Evolutionary conservation across 2,113 vertebrate genomes (phyloP).

Genomic region (Hucho hucho): DNA sequence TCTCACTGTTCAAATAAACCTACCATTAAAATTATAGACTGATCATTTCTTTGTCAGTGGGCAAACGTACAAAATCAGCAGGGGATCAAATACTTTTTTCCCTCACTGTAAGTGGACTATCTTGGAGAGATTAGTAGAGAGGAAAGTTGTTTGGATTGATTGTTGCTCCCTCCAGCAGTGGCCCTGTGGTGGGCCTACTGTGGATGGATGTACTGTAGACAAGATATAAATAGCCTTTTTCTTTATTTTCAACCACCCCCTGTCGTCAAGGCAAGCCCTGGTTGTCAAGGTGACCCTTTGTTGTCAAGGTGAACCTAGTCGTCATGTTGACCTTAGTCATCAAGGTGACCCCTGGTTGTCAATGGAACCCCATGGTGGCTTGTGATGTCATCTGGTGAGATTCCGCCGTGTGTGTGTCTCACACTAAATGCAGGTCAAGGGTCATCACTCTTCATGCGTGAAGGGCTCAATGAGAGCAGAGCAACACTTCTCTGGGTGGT

Average conservation of each 20-base stretch:
- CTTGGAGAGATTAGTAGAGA: no score
- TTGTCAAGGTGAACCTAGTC: slow-evolving; percentile 15
- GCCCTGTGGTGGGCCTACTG: neutral
- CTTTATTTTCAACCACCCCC: neutral
- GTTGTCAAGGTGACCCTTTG: slow-evolving; percentile 15
- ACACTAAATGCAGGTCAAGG: neutral
- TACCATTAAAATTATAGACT: no score
- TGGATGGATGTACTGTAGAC: neutral
- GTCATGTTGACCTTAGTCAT: neutral
- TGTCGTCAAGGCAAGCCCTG: neutral
- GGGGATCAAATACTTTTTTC: no score
- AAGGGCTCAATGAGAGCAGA: neutral
- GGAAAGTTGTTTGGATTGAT: no score
- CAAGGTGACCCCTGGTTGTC: neutral
- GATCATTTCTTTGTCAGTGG: no score
- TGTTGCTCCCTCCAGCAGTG: no score
- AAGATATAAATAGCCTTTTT: neutral
- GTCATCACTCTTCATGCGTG: neutral
- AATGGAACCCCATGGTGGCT: neutral
- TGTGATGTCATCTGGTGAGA: neutral
- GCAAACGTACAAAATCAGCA: no score
- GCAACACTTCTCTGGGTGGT: no score
- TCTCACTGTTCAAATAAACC: no score
- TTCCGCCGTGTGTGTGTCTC: neutral
- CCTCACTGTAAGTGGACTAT: no score